Conservation (phyloP, 2,113 vertebrate genomes). For the Telmatochromis bifrenatus region DNA sequence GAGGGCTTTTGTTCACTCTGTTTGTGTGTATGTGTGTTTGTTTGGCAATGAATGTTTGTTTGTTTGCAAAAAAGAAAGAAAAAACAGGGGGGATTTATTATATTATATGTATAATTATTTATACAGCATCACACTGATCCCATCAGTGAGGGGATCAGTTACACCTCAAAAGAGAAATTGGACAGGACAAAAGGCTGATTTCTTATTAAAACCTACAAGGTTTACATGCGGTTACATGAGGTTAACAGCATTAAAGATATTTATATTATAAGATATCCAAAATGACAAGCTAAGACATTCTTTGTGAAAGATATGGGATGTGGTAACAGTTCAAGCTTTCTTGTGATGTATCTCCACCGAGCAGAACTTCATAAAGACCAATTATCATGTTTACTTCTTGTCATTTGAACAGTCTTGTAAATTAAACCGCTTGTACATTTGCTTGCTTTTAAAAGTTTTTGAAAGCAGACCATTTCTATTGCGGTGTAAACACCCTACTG, state of each 20-base stretch:
- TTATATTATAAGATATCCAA: not conserved
- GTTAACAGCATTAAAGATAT: not conserved
- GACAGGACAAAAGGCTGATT: not conserved
- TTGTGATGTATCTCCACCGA: not conserved
- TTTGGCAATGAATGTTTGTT: not conserved
- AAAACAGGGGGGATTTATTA: not conserved
- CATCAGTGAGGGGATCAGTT: not conserved
- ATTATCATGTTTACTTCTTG: not conserved
- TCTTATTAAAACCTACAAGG: not conserved
- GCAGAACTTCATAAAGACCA: not conserved
- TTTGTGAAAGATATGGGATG: not conserved
- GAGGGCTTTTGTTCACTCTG: constrained; percentile 8
- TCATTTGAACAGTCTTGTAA: not conserved
- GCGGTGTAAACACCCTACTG: not conserved
- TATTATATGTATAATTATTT: not conserved
- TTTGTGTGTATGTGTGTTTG: not conserved
- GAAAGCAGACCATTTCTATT: not conserved
- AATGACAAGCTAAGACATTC: not conserved
- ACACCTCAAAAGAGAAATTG: not conserved
- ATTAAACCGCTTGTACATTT: not conserved
- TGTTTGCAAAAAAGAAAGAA: not conserved
- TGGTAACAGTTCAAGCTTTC: not conserved
- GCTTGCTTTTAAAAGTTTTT: not conserved
- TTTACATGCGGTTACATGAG: not conserved
- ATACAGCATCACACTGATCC: not conserved